Base-by-base conservation (phyloP, 2,888 invertebrate species). In the Nyleta sp. region DNA sequence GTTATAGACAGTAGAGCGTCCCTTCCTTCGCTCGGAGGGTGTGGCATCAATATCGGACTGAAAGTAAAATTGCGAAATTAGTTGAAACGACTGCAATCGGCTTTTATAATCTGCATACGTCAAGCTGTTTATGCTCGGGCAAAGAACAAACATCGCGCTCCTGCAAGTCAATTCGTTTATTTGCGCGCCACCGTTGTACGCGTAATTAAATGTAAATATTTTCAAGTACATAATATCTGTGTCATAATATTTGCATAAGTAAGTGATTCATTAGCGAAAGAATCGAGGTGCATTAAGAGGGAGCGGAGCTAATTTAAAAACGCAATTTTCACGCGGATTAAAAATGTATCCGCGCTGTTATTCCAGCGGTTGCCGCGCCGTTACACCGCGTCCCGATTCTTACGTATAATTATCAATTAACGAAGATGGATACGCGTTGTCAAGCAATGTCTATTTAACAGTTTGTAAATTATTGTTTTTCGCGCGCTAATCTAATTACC, bases 41-140 rank as follows among this genome's bases (percentile, higher is more conserved):
- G 89, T 85, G 87, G 85, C 85, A 65, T 65, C 72, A 67, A 82
- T 81, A 81, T 81, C 82, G 83, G 80, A 62, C 74, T 64, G 68
- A 73, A 80, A 84, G 84, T 81, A 84, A 85, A 87, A 84, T 84
- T 83, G 84, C 84, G 82, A 87, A 87, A 86, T 86, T 85, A 81
- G 78, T 81, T 79, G 81, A 85, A 85, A 84, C 80, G 72, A 73
- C 46, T 65, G 50, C 44, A 70, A 72, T 60, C 72, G 60, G 60
- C 67, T 60, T 71, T 71, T 67, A 64, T 76, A 76, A 76, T 76
- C 59, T 76, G 76, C 76, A 76, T 76, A 65, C 57, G 68, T 64
- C 70, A 70, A 76, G 68, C 52, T 70, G 50, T 70, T 76, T 64
- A 70, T 75, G 67, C 48, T 68, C 15, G 57, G 62, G 48, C 52